A percentile compares a stretch with the other conserved stretches of the same genome.
Conservation (phyloP, 1,140 invertebrate genomes). For the Mercenaria mercenaria region DNA sequence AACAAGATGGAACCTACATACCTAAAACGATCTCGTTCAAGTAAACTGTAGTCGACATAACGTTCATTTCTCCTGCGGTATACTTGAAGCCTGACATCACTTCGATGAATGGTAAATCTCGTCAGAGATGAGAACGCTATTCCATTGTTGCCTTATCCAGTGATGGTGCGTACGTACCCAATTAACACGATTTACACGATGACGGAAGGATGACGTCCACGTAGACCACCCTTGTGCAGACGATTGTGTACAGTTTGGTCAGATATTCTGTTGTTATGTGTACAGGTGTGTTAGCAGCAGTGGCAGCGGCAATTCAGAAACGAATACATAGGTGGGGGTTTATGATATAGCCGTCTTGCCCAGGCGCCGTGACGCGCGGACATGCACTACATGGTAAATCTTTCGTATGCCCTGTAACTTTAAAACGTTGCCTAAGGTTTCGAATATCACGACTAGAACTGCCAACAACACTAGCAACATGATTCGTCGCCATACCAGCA, state of each 20-base stretch:
- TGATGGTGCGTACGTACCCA: background rate
- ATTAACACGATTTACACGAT: background rate
- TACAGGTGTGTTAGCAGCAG: background rate
- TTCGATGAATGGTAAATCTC: conserved; percentile 21
- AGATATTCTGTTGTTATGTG: conserved; percentile 18
- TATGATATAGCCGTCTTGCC: background rate
- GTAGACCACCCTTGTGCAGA: background rate
- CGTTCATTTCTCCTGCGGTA: conserved; percentile 7
- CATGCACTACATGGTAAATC: background rate
- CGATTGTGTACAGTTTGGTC: conserved; percentile 23
- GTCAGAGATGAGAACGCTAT: background rate
- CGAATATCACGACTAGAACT: conserved; percentile 9
- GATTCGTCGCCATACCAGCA: background rate
- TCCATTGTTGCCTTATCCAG: conserved; percentile 7
- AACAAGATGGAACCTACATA: too few relatives aligned
- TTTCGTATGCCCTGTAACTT: background rate
- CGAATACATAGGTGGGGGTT: background rate
- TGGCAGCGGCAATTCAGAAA: background rate
- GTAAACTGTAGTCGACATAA: background rate
- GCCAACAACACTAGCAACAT: background rate
- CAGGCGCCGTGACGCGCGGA: conserved; percentile 7
- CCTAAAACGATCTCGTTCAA: too few relatives aligned
- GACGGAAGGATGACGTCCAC: background rate
- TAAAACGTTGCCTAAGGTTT: conserved; percentile 6
- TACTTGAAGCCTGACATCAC: conserved; percentile 6